These are phyloP conservation scores for Doris montereyensis DNA, from an alignment of 2,888 invertebrate species.

Conservation along the genomic window DNA sequence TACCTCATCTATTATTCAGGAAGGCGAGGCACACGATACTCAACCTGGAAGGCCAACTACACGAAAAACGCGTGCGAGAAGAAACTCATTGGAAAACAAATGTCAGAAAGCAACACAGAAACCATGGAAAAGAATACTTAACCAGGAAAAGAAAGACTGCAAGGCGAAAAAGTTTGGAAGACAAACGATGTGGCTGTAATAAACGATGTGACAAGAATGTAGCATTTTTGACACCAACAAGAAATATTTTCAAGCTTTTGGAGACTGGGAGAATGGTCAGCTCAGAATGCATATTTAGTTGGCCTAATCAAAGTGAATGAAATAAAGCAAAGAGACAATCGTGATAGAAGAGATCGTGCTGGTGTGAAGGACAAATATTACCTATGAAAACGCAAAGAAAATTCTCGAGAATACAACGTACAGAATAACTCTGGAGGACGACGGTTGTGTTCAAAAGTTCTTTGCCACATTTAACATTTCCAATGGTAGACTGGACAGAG, in stretches of 20 bases:
- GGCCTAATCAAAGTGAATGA: background rate
- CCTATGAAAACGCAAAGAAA: slow-evolving; percentile 5
- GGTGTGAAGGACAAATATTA: background rate
- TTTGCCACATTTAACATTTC: slow-evolving; percentile 4
- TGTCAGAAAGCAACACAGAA: too few relatives aligned
- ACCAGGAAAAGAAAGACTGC: too few relatives aligned
- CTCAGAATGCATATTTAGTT: slow-evolving; percentile 13
- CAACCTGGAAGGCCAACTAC: too few relatives aligned
- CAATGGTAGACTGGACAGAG: slow-evolving; percentile 15
- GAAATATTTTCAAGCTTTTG: slow-evolving; percentile 15
- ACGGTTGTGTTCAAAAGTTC: background rate
- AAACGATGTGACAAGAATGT: background rate
- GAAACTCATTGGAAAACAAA: too few relatives aligned
- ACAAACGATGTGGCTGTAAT: too few relatives aligned
- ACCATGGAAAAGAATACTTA: too few relatives aligned
- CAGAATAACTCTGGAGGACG: background rate
- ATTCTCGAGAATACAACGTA: background rate
- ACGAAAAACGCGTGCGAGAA: too few relatives aligned
- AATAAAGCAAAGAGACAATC: background rate
- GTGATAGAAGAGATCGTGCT: background rate
- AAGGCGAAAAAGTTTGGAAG: too few relatives aligned
- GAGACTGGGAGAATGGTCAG: background rate
- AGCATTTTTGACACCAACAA: too few relatives aligned
- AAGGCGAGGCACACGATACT: too few relatives aligned
- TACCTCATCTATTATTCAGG: too few relatives aligned